A percentile compares a stretch with the other conserved stretches of the same genome.
Conservation (phyloP, 2,888 invertebrate genomes). For the Tuta absoluta region DNA sequence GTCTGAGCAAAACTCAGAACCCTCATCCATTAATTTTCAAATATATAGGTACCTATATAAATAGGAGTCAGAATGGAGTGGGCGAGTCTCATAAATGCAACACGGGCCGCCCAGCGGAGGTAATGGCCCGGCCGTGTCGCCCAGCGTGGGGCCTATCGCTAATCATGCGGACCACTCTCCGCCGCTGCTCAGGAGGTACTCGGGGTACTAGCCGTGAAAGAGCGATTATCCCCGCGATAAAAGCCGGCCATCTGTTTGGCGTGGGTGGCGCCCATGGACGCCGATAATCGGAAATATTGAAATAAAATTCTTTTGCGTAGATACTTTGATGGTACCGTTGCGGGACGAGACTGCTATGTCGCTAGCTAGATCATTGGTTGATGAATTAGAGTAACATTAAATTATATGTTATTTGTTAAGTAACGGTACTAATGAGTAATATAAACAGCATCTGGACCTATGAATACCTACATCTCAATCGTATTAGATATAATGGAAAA, state of each 20-base stretch:
- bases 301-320: background rate
- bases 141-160: constrained; percentile 63
- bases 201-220: constrained; percentile 40
- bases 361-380: background rate
- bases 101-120: constrained; percentile 56
- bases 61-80: constrained; percentile 39
- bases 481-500: too few relatives aligned
- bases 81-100: constrained; percentile 54
- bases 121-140: constrained; percentile 68
- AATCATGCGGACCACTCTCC: constrained; percentile 70
- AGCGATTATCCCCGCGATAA: constrained; percentile 49
- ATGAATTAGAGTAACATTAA: too few relatives aligned
- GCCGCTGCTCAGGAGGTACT: constrained; percentile 41
- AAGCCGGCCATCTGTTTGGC: constrained; percentile 20
- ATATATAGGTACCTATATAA: constrained; percentile 13
- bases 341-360: background rate
- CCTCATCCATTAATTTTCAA: background rate
- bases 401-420: too few relatives aligned
- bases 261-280: constrained; percentile 30
- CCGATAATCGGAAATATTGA: background rate
- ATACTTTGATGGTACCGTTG: background rate
- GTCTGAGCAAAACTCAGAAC: background rate
- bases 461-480: too few relatives aligned
- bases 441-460: too few relatives aligned
- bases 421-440: too few relatives aligned